Percentiles rank a stretch among this genome's conserved stretches.
phyloP scores from a whole-genome alignment of 2,797 vertebrate species.

The Megaceryle alcyon region DNA sequence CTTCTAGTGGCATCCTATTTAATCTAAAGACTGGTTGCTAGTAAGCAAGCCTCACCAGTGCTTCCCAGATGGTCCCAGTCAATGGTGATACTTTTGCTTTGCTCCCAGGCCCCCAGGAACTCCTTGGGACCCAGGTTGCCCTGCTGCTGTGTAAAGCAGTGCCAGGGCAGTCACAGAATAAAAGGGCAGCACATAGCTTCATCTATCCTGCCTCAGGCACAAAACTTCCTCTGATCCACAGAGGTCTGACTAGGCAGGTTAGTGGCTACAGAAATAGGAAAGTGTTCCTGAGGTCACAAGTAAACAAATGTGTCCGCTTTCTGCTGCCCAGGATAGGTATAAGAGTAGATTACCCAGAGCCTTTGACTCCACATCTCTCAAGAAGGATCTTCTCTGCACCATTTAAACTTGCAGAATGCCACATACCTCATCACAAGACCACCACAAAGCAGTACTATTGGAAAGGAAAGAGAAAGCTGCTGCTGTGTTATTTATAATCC shows the following conservation, averaged over 20 bases:
- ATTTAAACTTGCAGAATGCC: not conserved
- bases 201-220: not conserved
- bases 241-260: not conserved
- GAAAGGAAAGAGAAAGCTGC: constrained; percentile 10
- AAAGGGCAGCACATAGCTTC: not conserved
- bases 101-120: not conserved
- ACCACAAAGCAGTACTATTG: fast-evolving
- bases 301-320: fast-evolving
- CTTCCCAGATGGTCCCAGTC: not conserved
- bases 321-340: not conserved
- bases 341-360: not conserved
- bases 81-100: fast-evolving
- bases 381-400: not conserved
- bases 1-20: not conserved
- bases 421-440: not conserved
- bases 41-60: fast-evolving
- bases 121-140: not conserved
- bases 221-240: not conserved
- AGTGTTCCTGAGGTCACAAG: not conserved
- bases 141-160: not conserved
- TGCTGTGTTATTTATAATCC: not conserved
- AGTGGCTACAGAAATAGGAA: not conserved
- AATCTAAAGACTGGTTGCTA: not conserved
- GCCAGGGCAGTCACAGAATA: not conserved
- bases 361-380: not conserved